phyloP scores from a whole-genome alignment of 2,113 vertebrate species.

The Apus apus region DNA sequence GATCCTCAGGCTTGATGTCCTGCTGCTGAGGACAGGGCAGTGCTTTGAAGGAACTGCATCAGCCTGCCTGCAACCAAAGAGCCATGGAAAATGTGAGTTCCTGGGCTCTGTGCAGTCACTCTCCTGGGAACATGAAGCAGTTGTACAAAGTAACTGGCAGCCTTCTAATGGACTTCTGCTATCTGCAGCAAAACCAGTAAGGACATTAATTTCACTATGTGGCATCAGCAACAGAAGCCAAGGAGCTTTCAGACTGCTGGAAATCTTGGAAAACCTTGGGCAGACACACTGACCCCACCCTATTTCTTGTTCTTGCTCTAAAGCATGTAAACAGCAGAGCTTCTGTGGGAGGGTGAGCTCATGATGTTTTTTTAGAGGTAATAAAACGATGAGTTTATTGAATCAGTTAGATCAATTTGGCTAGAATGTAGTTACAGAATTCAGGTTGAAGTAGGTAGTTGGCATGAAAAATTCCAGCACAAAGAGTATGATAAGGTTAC shows the following conservation, averaged over 20 bases:
- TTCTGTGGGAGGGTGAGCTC: not conserved
- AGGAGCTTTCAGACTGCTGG: not conserved
- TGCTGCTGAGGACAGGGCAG: not conserved
- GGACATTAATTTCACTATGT: not conserved
- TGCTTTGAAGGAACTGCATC: not conserved
- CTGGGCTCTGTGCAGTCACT: not conserved
- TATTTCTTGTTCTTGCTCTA: not conserved
- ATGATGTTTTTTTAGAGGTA: not conserved
- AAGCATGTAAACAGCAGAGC: not conserved
- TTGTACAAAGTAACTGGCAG: not conserved
- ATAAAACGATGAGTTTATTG: not conserved
- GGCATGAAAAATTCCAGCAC: not conserved
- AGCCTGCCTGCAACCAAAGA: not conserved
- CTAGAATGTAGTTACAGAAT: not conserved
- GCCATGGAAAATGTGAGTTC: not conserved
- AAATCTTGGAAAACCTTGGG: not conserved
- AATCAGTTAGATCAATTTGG: not conserved
- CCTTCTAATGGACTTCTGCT: not conserved
- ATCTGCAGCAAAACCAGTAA: not conserved
- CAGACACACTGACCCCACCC: not conserved
- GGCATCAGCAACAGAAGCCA: not conserved
- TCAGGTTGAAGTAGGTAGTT: not conserved
- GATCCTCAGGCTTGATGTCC: not conserved
- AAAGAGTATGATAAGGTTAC: not conserved
- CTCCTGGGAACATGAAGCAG: not conserved